Evolutionary conservation across 2,888 invertebrate genomes (phyloP).

Genomic region (Brachypalpus laphriformis): DNA sequence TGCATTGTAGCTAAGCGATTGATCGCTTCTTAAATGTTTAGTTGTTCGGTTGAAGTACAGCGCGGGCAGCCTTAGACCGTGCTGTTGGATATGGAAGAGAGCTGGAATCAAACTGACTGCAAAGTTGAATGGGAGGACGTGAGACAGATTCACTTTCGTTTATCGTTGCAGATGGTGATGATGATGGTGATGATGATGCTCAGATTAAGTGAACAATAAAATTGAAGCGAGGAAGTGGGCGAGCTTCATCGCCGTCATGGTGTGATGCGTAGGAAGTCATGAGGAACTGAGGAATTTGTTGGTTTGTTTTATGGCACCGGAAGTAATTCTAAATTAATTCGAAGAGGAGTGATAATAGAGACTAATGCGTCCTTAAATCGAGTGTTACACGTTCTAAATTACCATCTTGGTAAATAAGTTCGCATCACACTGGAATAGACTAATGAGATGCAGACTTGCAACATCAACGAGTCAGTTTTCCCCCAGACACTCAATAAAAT

Average conservation of each 20-base stretch:
- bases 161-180: not conserved
- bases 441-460: not conserved
- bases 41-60: slow-evolving; percentile 1
- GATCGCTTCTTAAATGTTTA: slow-evolving; percentile 40
- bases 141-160: slow-evolving; percentile 9
- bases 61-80: too few species aligned
- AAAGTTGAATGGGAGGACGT: too few species aligned
- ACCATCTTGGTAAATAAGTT: too few species aligned
- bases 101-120: not conserved
- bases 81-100: not conserved
- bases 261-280: not conserved
- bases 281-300: not conserved
- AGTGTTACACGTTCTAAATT: too few species aligned
- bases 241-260: too few species aligned
- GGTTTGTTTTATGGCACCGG: not conserved
- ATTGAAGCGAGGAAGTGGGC: not conserved
- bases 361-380: too few species aligned
- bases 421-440: too few species aligned
- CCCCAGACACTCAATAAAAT: not conserved
- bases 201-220: slow-evolving; percentile 8
- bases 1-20: slow-evolving; percentile 35
- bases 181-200: slow-evolving; percentile 5
- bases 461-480: not conserved
- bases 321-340: not conserved
- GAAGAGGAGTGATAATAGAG: not conserved